phyloP scores from a whole-genome alignment of 2,888 invertebrate species.

The Strigamia maritima region DNA sequence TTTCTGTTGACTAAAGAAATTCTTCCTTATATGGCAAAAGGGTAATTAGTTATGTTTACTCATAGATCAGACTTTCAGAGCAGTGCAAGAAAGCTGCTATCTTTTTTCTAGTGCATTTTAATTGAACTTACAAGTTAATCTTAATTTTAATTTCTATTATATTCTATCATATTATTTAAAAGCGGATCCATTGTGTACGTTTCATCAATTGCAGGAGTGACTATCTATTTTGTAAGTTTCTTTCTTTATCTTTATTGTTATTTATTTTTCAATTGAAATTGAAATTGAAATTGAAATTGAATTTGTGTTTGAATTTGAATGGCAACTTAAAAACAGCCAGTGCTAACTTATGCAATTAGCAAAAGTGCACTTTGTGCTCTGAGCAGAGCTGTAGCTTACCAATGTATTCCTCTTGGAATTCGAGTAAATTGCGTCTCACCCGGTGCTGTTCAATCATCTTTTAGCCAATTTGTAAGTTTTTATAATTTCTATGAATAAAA shows the following conservation, averaged over 20 bases:
- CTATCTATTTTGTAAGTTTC: constrained; percentile 65
- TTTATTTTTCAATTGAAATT: neutral
- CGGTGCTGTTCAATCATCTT: constrained; percentile 85
- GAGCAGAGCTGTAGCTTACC: constrained; percentile 74
- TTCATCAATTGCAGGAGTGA: constrained; percentile 67
- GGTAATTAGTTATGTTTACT: too few relatives aligned
- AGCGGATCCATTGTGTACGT: constrained; percentile 76
- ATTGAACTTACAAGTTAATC: too few relatives aligned
- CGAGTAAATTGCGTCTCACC: constrained; percentile 92
- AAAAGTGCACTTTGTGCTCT: constrained; percentile 89
- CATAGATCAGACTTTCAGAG: too few relatives aligned
- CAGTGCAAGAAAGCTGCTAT: too few relatives aligned
- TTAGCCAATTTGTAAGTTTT: constrained; percentile 58
- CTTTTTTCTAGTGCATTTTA: too few relatives aligned
- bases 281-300: too few relatives aligned
- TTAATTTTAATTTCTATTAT: neutral
- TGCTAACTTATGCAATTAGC: constrained; percentile 88
- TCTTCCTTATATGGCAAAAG: constrained; percentile 73
- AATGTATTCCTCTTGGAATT: constrained; percentile 76
- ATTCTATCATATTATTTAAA: too few relatives aligned
- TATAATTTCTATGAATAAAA: constrained; percentile 55
- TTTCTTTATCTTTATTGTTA: too few relatives aligned
- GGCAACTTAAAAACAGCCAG: constrained; percentile 58
- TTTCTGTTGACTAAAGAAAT: constrained; percentile 84
- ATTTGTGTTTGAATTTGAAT: too few relatives aligned